A percentile compares a stretch with the other conserved stretches of the same genome.
These are phyloP conservation scores for Maniola jurtina DNA, from an alignment of 1,140 invertebrate genomes.

Conservation along the genomic window DNA sequence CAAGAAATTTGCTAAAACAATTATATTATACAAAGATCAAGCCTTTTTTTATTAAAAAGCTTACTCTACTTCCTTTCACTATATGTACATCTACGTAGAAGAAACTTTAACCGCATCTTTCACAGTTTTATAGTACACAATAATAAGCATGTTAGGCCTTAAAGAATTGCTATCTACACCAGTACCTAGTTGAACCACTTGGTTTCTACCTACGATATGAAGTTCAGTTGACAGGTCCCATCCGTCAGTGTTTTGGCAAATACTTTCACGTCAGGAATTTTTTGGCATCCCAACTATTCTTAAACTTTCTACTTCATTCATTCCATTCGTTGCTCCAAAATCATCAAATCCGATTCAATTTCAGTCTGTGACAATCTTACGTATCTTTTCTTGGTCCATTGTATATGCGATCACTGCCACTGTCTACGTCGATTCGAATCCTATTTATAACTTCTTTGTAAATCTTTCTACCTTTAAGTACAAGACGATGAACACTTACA, in stretches of 20 bases:
- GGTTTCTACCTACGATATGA: slow-evolving; percentile 70
- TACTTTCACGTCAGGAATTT: slow-evolving; percentile 41
- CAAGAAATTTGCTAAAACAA: slow-evolving; percentile 46
- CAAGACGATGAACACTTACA: slow-evolving; percentile 36
- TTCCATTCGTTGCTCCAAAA: slow-evolving; percentile 19
- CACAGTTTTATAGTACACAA: slow-evolving; percentile 35
- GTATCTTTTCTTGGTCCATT: slow-evolving; percentile 11
- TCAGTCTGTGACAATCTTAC: neutral
- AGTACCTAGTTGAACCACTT: slow-evolving; percentile 35
- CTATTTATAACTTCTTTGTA: slow-evolving; percentile 21
- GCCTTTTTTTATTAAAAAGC: slow-evolving; percentile 47
- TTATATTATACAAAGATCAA: slow-evolving; percentile 49
- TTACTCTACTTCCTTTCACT: slow-evolving; percentile 30
- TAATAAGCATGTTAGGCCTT: slow-evolving; percentile 43
- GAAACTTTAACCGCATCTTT: slow-evolving; percentile 55
- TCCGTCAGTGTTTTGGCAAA: slow-evolving; percentile 62
- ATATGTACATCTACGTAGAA: slow-evolving; percentile 47
- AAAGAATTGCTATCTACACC: slow-evolving; percentile 40
- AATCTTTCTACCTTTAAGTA: slow-evolving; percentile 22
- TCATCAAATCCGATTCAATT: slow-evolving; percentile 8
- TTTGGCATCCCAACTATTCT: slow-evolving; percentile 50
- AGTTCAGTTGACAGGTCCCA: slow-evolving; percentile 64
- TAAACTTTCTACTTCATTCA: slow-evolving; percentile 5
- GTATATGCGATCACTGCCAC: slow-evolving; percentile 34
- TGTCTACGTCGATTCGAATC: slow-evolving; percentile 27